phyloP scores from a whole-genome alignment of 2,888 invertebrate genomes.

The Bugulina stolonifera region DNA sequence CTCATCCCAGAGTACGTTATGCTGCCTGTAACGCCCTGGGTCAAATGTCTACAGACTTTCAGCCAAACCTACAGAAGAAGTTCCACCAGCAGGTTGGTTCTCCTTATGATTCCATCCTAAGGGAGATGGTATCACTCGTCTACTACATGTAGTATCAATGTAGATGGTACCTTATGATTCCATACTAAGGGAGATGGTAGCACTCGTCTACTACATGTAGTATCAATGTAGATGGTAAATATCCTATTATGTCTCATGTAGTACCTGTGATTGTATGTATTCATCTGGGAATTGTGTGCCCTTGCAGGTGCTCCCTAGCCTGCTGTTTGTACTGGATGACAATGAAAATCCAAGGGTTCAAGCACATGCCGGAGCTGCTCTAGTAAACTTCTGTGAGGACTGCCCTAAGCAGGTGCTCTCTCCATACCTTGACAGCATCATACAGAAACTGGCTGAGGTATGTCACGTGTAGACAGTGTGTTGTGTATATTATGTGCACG shows the following conservation, averaged over 20 bases:
- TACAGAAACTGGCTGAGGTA: conserved; percentile 65
- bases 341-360: conserved; percentile 86
- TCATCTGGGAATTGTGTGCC: not conserved
- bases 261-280: not conserved
- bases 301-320: conserved; percentile 70
- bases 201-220: conserved; percentile 23
- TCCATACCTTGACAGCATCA: conserved; percentile 82
- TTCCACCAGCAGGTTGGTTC: conserved; percentile 75
- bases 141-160: conserved; percentile 5
- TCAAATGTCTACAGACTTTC: conserved; percentile 98
- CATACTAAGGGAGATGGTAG: too few species aligned
- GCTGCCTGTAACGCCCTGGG: conserved; percentile 98
- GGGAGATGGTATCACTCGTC: too few species aligned
- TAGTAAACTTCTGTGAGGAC: conserved; percentile 98
- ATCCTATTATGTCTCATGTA: not conserved
- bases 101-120: not conserved
- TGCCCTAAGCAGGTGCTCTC: conserved; percentile 90
- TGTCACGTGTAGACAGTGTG: not conserved
- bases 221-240: conserved; percentile 12
- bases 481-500: too few species aligned
- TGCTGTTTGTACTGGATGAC: conserved; percentile 82
- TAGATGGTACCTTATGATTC: not conserved
- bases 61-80: conserved; percentile 91
- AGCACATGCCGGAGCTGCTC: conserved; percentile 82
- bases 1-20: conserved; percentile 84